phyloP scores from a whole-genome alignment of 2,113 vertebrate genomes.

The Leptodactylus fuscus region DNA sequence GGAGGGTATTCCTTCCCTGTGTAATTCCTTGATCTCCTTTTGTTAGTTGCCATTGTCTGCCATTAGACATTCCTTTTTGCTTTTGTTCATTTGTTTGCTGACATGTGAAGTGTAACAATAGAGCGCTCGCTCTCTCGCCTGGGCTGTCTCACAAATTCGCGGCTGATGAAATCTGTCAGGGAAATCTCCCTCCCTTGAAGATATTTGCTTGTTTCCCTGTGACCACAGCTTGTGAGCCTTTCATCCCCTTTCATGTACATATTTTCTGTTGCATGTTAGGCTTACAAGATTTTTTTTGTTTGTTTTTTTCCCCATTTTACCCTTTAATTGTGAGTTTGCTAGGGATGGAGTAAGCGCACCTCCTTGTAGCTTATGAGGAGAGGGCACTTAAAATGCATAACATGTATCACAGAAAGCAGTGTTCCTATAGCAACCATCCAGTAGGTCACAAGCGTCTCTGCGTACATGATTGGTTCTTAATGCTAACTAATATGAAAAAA shows the following conservation, averaged over 20 bases:
- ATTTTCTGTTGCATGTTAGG: neutral
- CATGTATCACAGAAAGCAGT: slow-evolving; percentile 88
- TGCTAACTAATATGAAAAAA: slow-evolving; percentile 80
- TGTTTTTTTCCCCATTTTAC: neutral
- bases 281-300: neutral
- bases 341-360: slow-evolving; percentile 44
- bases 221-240: neutral
- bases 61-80: neutral
- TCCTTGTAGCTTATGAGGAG: slow-evolving; percentile 62
- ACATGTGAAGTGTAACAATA: neutral
- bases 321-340: slow-evolving; percentile 41
- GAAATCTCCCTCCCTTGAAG: neutral
- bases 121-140: too few relatives aligned
- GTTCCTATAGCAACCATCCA: slow-evolving; percentile 89
- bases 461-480: slow-evolving; percentile 87
- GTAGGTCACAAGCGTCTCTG: slow-evolving; percentile 85
- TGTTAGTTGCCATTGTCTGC: neutral
- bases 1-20: too few relatives aligned
- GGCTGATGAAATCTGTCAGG: neutral
- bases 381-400: slow-evolving; percentile 92
- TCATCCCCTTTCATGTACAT: neutral
- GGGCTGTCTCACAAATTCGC: neutral
- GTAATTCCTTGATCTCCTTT: too few relatives aligned
- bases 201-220: neutral
- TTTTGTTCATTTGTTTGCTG: neutral